Conservation (phyloP, 2,888 invertebrate species). For the Mesoligia furuncula region DNA sequence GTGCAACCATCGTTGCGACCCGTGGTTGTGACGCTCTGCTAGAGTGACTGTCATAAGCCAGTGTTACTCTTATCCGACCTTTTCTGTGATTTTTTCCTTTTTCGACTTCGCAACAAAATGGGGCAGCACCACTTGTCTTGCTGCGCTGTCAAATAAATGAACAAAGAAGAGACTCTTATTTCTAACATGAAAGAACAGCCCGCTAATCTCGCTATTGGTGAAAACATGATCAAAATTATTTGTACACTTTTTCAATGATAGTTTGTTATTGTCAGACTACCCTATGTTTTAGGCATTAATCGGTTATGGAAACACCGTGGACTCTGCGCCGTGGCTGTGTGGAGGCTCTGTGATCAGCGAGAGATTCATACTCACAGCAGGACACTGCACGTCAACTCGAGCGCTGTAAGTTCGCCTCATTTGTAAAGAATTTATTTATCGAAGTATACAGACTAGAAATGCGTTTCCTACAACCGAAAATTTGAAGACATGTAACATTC, state of each 20-base stretch:
- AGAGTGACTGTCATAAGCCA: neutral
- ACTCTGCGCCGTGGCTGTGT: slow-evolving; percentile 66
- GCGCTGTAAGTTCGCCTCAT: slow-evolving; percentile 27
- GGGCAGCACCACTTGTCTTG: neutral
- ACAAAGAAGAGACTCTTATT: neutral
- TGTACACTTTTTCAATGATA: neutral
- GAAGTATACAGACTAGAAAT: no score
- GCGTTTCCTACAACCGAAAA: neutral
- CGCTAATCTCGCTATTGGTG: neutral
- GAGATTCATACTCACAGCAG: slow-evolving; percentile 70
- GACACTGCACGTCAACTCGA: slow-evolving; percentile 39
- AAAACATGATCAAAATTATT: neutral
- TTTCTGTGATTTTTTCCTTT: neutral
- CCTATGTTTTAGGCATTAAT: slow-evolving; percentile 48
- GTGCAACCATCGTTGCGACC: neutral
- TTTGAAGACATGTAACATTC: neutral
- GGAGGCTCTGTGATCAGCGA: slow-evolving; percentile 72
- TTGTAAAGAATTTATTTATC: neutral
- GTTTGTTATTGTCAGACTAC: neutral
- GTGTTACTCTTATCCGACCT: neutral
- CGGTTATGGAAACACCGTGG: slow-evolving; percentile 48
- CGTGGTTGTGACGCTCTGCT: neutral
- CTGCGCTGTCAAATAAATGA: neutral
- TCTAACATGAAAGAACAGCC: neutral
- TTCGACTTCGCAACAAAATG: neutral